These are phyloP conservation scores for Odiellus spinosus DNA, from an alignment of 2,888 invertebrate species.

Conservation along the genomic window DNA sequence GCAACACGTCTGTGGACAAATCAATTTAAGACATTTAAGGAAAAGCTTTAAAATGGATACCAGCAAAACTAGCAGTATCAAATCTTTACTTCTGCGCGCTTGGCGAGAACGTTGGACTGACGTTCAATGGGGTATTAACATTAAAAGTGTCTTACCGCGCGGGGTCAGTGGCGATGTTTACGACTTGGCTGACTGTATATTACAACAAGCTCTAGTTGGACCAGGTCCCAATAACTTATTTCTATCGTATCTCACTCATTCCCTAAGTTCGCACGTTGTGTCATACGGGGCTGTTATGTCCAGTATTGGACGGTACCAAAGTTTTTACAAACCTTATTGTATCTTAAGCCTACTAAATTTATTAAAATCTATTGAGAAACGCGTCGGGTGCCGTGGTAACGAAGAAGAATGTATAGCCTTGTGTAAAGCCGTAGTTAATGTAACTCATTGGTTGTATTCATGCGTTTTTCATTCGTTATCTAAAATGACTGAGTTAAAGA, in stretches of 20 bases:
- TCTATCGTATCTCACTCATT: constrained; percentile 80
- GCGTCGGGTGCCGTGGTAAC: constrained; percentile 37
- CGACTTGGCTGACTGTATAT: constrained; percentile 67
- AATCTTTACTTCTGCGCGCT: constrained; percentile 55
- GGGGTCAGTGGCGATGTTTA: constrained; percentile 26
- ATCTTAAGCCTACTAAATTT: constrained; percentile 70
- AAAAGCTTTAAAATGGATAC: constrained; percentile 21
- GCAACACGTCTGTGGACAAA: no score
- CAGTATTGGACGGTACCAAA: constrained; percentile 65
- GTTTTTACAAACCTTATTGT: constrained; percentile 72
- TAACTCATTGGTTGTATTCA: constrained; percentile 25
- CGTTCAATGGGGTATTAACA: constrained; percentile 87
- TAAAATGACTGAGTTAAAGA: constrained; percentile 25
- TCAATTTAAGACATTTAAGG: no score
- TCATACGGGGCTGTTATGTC: constrained; percentile 78
- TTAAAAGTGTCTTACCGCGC: constrained; percentile 54
- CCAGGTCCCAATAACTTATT: constrained; percentile 81
- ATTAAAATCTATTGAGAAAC: constrained; percentile 39
- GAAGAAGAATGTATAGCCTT: constrained; percentile 67
- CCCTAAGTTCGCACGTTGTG: constrained; percentile 73
- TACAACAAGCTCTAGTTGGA: constrained; percentile 85
- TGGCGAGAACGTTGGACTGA: constrained; percentile 94
- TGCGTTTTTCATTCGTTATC: constrained; percentile 27
- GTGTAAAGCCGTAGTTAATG: constrained; percentile 51
- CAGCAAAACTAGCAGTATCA: constrained; percentile 24